Conservation (phyloP, 2,888 invertebrate species). For the Dynastes maya region DNA sequence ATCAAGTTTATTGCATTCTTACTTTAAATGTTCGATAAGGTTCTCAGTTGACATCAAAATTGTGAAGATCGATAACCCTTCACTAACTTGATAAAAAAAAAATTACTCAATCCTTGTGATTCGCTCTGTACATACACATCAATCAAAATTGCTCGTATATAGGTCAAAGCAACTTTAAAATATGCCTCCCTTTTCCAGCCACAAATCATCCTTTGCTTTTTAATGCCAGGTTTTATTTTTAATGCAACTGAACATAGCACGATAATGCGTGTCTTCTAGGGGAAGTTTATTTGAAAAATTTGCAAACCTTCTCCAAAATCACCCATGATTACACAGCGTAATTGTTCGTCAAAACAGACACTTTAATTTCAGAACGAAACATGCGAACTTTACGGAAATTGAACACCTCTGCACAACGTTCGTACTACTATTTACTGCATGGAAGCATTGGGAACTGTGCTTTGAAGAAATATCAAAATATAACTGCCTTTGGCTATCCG, state of each 20-base stretch:
- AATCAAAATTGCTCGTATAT: neutral
- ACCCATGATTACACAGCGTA: slow-evolving; percentile 61
- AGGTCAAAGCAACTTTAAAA: neutral
- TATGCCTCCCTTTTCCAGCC: neutral
- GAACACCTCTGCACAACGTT: slow-evolving; percentile 20
- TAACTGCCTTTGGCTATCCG: slow-evolving; percentile 23
- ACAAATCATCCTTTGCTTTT: slow-evolving; percentile 25
- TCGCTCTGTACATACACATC: neutral
- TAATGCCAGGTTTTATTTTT: slow-evolving; percentile 4
- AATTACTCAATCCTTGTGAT: neutral
- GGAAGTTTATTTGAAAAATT: slow-evolving; percentile 30
- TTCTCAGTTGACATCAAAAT: too few relatives aligned
- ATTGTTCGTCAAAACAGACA: slow-evolving; percentile 59
- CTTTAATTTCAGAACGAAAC: slow-evolving; percentile 59
- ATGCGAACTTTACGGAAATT: slow-evolving; percentile 55
- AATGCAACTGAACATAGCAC: slow-evolving; percentile 2
- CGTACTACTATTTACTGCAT: slow-evolving; percentile 50
- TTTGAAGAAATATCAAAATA: slow-evolving; percentile 25
- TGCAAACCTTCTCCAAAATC: slow-evolving; percentile 67
- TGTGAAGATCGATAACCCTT: too few relatives aligned
- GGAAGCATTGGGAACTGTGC: slow-evolving; percentile 14
- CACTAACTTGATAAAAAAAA: too few relatives aligned
- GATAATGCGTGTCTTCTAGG: slow-evolving; percentile 24
- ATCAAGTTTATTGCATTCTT: too few relatives aligned
- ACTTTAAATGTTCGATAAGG: too few relatives aligned